A percentile compares a stretch with the other conserved stretches of the same genome.
phyloP scores from a whole-genome alignment of 2,797 vertebrate genomes.

The Galagoides demidoff region DNA sequence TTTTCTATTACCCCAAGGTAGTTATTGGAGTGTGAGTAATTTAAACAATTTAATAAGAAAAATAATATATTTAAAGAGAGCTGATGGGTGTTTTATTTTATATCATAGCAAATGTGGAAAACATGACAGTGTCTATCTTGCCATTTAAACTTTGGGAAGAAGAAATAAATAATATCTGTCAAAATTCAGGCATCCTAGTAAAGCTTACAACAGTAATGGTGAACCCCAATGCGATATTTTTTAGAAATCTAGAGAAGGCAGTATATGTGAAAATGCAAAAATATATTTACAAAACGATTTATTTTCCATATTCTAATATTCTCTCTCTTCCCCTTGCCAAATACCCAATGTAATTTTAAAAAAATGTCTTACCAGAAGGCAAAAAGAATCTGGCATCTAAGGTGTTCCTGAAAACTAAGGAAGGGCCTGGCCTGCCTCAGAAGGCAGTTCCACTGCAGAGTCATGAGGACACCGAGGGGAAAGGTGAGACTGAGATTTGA shows the following conservation, averaged over 20 bases:
- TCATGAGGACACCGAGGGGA: background rate
- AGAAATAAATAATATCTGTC: background rate
- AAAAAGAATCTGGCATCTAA: background rate
- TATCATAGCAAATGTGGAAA: background rate
- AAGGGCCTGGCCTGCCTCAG: background rate
- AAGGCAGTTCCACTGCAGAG: background rate
- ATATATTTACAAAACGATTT: background rate
- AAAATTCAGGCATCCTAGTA: background rate
- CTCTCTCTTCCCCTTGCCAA: background rate
- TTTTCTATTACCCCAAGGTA: background rate
- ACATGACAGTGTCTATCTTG: background rate
- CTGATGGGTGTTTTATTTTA: background rate
- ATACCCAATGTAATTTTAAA: background rate
- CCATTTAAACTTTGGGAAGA: background rate
- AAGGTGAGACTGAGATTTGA: background rate
- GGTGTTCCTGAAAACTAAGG: background rate
- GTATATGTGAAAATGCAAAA: background rate
- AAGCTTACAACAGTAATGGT: background rate
- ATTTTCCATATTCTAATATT: background rate
- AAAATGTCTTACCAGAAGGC: background rate
- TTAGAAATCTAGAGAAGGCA: background rate
- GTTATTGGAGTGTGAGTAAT: background rate
- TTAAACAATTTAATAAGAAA: background rate
- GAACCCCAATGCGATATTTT: background rate
- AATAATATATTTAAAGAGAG: background rate